phyloP scores from a whole-genome alignment of 1,140 invertebrate species.

The Pseudomyrmex dendroicus region DNA sequence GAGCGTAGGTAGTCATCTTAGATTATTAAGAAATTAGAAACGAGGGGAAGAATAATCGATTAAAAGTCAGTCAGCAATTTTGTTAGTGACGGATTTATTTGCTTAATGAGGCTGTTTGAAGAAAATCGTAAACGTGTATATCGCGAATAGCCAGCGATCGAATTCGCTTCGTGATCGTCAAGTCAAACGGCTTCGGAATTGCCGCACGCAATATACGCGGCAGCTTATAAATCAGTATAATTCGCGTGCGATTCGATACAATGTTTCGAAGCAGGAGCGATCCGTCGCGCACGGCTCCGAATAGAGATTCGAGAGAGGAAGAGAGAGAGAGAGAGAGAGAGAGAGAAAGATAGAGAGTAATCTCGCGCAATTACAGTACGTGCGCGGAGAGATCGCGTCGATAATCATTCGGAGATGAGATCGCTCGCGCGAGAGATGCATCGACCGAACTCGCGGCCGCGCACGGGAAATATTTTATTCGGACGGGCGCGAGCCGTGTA shows the following conservation, averaged over 20 bases:
- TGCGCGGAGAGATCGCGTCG: slow-evolving; percentile 53
- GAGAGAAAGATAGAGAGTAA: slow-evolving; percentile 19
- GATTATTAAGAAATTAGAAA: too few relatives aligned
- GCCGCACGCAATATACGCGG: slow-evolving; percentile 13
- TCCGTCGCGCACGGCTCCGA: slow-evolving; percentile 20
- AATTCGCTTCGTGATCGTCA: too few relatives aligned
- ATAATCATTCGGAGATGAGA: slow-evolving; percentile 59
- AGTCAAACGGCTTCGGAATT: too few relatives aligned
- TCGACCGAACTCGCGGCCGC: slow-evolving; percentile 49
- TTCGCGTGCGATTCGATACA: slow-evolving; percentile 51
- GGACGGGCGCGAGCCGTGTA: slow-evolving; percentile 40
- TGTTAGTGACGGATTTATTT: too few relatives aligned
- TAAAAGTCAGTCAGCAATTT: too few relatives aligned
- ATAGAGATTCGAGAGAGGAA: not conserved
- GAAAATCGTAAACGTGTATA: too few relatives aligned
- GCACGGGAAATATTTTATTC: slow-evolving; percentile 49
- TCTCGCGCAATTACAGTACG: slow-evolving; percentile 53
- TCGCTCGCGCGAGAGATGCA: slow-evolving; percentile 36
- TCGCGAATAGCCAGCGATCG: too few relatives aligned
- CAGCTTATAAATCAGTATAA: slow-evolving; percentile 32
- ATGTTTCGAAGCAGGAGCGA: slow-evolving; percentile 34
- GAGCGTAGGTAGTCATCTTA: not conserved
- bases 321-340: not conserved
- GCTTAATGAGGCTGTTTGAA: too few relatives aligned
- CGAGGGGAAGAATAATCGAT: too few relatives aligned